phyloP scores from a whole-genome alignment of 1,140 invertebrate species.

The Drosophila burlai region DNA sequence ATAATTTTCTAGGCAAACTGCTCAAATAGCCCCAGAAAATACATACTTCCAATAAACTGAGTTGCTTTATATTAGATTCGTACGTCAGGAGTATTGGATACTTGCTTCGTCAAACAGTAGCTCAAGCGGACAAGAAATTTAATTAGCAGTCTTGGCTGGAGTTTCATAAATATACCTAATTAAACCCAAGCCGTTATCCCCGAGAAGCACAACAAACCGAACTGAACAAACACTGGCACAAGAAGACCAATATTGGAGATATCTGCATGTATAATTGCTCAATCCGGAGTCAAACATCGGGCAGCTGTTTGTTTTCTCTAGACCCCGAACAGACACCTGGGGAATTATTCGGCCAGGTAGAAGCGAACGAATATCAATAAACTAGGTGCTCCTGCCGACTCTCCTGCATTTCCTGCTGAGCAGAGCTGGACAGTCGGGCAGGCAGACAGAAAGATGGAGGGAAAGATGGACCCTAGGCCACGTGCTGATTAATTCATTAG shows the following conservation, averaged over 20 bases:
- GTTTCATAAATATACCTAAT: constrained; percentile 30
- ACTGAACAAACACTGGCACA: constrained; percentile 6
- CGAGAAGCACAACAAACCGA: constrained; percentile 12
- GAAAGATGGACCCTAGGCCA: constrained; percentile 19
- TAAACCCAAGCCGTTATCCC: constrained; percentile 6
- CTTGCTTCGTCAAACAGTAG: neutral
- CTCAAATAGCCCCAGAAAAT: neutral
- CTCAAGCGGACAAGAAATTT: constrained; percentile 11
- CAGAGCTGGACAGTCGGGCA: neutral
- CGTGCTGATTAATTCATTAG: constrained; percentile 82
- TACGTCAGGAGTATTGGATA: neutral
- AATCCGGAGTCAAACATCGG: constrained; percentile 50
- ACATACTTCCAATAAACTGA: neutral
- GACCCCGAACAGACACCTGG: constrained; percentile 37
- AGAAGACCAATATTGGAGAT: constrained; percentile 12
- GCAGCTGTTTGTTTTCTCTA: constrained; percentile 40
- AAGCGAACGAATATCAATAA: constrained; percentile 37
- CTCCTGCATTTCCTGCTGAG: constrained; percentile 12
- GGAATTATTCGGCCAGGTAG: constrained; percentile 21
- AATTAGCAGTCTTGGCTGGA: neutral
- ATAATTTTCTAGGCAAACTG: neutral
- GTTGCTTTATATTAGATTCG: neutral
- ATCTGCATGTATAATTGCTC: constrained; percentile 32
- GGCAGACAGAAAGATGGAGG: neutral
- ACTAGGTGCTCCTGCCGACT: constrained; percentile 1